Evolutionary conservation across 2,888 invertebrate genomes (phyloP).

Genomic region (Coenonympha arcania): DNA sequence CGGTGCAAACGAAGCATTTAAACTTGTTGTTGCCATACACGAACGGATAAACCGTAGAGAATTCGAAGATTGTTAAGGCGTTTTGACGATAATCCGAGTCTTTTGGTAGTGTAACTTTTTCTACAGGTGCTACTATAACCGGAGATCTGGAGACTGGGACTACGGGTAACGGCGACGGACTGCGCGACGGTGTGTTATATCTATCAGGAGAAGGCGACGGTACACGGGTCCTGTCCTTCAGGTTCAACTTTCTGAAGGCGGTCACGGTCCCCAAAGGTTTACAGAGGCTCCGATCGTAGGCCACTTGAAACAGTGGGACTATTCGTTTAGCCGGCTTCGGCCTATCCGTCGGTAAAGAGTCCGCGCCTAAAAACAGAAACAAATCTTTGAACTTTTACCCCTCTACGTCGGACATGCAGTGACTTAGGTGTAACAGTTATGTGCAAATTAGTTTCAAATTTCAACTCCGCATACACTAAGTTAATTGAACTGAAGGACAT

Average conservation of each 20-base stretch:
- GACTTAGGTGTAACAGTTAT: slow-evolving; percentile 23
- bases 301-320: slow-evolving; percentile 66
- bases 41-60: slow-evolving; percentile 63
- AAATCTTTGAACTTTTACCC: slow-evolving; percentile 34
- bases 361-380: slow-evolving; percentile 64
- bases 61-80: slow-evolving; percentile 58
- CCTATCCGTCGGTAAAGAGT: slow-evolving; percentile 35
- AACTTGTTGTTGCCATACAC: slow-evolving; percentile 64
- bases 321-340: slow-evolving; percentile 44
- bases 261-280: slow-evolving; percentile 58
- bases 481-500: not conserved
- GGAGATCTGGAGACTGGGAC: slow-evolving; percentile 29
- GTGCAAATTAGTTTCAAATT: slow-evolving; percentile 25
- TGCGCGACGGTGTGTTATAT: slow-evolving; percentile 41
- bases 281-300: slow-evolving; percentile 63
- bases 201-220: slow-evolving; percentile 22
- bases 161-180: slow-evolving; percentile 45
- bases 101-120: slow-evolving; percentile 22
- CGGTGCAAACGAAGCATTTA: slow-evolving; percentile 63
- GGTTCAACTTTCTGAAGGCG: slow-evolving; percentile 51
- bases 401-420: slow-evolving; percentile 31
- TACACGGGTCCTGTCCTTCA: slow-evolving; percentile 25
- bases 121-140: slow-evolving; percentile 7
- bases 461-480: slow-evolving; percentile 14
- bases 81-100: slow-evolving; percentile 53